These are phyloP conservation scores for Pseudotriccus pelzelni DNA, from an alignment of 2,797 vertebrate species.

Conservation along the genomic window DNA sequence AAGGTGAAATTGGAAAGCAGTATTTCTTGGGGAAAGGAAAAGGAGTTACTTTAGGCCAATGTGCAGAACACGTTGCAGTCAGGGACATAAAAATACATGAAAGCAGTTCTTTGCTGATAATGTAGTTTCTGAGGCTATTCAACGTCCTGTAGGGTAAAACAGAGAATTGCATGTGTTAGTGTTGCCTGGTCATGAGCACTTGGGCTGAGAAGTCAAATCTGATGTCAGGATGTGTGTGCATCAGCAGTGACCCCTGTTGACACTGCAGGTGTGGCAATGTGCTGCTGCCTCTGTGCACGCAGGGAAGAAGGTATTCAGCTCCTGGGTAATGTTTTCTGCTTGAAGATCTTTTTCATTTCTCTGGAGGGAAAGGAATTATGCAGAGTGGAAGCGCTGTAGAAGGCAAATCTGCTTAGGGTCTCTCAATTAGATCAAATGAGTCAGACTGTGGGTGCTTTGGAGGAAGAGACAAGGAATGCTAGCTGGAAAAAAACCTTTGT, in stretches of 20 bases:
- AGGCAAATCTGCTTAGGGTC: neutral
- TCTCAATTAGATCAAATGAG: neutral
- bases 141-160: fast-evolving
- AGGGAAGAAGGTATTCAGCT: neutral
- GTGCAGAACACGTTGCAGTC: neutral
- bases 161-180: neutral
- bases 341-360: neutral
- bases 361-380: neutral
- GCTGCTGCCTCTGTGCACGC: neutral
- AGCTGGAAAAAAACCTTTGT: neutral
- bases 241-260: neutral
- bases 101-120: neutral
- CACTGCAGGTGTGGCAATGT: neutral
- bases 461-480: neutral
- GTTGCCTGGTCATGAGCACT: neutral
- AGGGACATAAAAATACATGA: neutral
- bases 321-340: neutral
- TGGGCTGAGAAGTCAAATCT: neutral
- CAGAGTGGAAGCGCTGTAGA: neutral
- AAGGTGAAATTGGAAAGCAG: neutral
- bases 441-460: neutral
- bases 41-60: neutral
- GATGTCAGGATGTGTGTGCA: neutral
- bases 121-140: neutral
- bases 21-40: neutral